Conservation (phyloP, 2,113 vertebrate species). For the Pelecanus crispus region DNA sequence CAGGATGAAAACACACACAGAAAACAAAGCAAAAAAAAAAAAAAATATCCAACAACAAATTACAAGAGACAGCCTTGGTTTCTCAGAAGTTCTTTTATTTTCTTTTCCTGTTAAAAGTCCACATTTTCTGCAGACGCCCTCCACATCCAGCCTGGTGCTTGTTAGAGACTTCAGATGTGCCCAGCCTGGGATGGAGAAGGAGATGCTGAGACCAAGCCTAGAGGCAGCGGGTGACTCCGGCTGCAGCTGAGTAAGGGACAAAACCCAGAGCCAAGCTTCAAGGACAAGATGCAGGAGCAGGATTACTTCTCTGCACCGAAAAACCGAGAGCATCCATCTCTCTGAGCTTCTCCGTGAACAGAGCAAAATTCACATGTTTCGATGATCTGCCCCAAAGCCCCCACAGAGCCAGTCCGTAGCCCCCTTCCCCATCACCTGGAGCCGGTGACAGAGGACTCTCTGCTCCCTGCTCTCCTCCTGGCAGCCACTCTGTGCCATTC, state of each 20-base stretch:
- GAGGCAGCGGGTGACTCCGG: background rate
- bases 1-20: background rate
- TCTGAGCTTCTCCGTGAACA: background rate
- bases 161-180: no score
- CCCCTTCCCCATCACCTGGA: background rate
- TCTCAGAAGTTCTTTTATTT: background rate
- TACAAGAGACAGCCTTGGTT: background rate
- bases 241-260: background rate
- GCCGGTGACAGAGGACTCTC: background rate
- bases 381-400: background rate
- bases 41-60: background rate
- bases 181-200: background rate
- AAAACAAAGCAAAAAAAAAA: background rate
- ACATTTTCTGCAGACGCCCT: background rate
- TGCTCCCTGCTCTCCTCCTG: background rate
- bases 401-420: fast-evolving
- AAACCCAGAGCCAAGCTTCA: background rate
- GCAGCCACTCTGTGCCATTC: background rate
- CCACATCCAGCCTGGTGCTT: background rate
- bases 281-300: background rate
- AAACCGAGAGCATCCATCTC: background rate
- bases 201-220: background rate
- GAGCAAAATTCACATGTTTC: background rate
- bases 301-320: background rate
- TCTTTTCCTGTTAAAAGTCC: background rate